phyloP scores from a whole-genome alignment of 1,140 invertebrate genomes.

The Lethrus apterus region DNA sequence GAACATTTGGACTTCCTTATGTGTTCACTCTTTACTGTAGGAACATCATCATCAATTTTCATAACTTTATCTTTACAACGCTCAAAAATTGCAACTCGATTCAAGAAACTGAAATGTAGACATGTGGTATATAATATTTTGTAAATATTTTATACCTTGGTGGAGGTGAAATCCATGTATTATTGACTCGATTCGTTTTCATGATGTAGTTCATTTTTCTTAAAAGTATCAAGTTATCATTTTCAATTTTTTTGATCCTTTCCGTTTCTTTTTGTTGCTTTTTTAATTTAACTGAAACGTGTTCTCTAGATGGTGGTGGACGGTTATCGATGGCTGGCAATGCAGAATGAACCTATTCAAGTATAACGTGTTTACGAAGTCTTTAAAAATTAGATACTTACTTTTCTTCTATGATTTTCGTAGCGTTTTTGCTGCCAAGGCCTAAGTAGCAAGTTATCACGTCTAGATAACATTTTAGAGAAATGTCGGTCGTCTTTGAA shows the following conservation, averaged over 20 bases:
- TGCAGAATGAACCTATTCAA: slow-evolving; percentile 45
- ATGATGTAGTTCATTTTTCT: slow-evolving; percentile 48
- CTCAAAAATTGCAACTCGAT: slow-evolving; percentile 39
- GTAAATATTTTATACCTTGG: slow-evolving; percentile 42
- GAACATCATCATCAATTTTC: slow-evolving; percentile 9
- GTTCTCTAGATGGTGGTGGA: slow-evolving; percentile 43
- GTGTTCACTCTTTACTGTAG: slow-evolving; percentile 4
- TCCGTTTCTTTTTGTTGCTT: slow-evolving; percentile 51
- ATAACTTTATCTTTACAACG: slow-evolving; percentile 6
- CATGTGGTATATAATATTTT: slow-evolving; percentile 8
- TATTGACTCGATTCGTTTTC: slow-evolving; percentile 47
- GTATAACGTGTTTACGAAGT: slow-evolving; percentile 2
- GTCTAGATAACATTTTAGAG: slow-evolving; percentile 45
- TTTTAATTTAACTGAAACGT: slow-evolving; percentile 50
- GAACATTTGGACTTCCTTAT: slow-evolving; percentile 33
- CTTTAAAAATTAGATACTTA: slow-evolving; percentile 26
- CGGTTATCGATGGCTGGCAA: slow-evolving; percentile 49
- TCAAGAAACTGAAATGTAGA: slow-evolving; percentile 35
- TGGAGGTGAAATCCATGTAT: slow-evolving; percentile 46
- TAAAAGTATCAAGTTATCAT: slow-evolving; percentile 50
- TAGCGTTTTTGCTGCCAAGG: slow-evolving; percentile 46
- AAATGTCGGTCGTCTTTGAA: too few relatives aligned
- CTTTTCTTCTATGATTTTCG: slow-evolving; percentile 46
- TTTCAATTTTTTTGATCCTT: slow-evolving; percentile 44
- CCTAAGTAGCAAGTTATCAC: slow-evolving; percentile 45